These are phyloP conservation scores for Drosophila biarmipes DNA, from an alignment of 1,140 invertebrate species.

Conservation along the genomic window DNA sequence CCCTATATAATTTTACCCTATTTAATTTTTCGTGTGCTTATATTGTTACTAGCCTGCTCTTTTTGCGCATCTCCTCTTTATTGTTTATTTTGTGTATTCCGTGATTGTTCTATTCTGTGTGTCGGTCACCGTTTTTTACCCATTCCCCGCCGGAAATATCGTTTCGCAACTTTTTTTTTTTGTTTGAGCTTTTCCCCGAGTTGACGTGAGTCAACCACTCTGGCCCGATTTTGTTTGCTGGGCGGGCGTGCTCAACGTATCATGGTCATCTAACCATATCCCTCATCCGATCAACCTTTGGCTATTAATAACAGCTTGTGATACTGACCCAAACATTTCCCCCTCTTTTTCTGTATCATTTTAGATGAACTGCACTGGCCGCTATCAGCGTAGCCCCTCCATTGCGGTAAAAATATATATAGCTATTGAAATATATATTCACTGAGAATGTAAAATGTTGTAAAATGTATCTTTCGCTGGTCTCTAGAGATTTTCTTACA, in stretches of 20 bases:
- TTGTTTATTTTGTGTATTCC: slow-evolving; percentile 59
- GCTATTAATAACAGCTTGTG: slow-evolving; percentile 38
- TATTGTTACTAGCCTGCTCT: slow-evolving; percentile 30
- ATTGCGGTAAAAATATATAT: slow-evolving; percentile 62
- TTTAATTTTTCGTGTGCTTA: slow-evolving; percentile 33
- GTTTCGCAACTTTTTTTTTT: slow-evolving; percentile 63
- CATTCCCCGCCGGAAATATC: slow-evolving; percentile 57
- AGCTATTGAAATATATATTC: slow-evolving; percentile 10
- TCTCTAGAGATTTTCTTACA: not conserved
- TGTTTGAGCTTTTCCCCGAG: slow-evolving; percentile 34
- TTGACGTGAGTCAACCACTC: slow-evolving; percentile 40
- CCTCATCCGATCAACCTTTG: slow-evolving; percentile 44
- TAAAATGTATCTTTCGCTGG: not conserved
- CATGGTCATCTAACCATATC: slow-evolving; percentile 37
- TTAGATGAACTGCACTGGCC: slow-evolving; percentile 68
- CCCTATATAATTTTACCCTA: not conserved
- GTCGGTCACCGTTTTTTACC: slow-evolving; percentile 25
- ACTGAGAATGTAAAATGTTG: not conserved
- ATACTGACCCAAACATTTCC: slow-evolving; percentile 49
- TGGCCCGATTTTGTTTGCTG: slow-evolving; percentile 51
- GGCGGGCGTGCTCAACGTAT: slow-evolving; percentile 17
- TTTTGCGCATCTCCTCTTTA: slow-evolving; percentile 49
- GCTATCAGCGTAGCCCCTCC: slow-evolving; percentile 70
- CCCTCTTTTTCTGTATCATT: slow-evolving; percentile 62
- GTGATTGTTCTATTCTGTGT: slow-evolving; percentile 43